Evolutionary conservation across 1,140 invertebrate species (phyloP), one percentile per base, ranked within the genome.

Genomic region (Pemphigus obesinymphae): DNA sequence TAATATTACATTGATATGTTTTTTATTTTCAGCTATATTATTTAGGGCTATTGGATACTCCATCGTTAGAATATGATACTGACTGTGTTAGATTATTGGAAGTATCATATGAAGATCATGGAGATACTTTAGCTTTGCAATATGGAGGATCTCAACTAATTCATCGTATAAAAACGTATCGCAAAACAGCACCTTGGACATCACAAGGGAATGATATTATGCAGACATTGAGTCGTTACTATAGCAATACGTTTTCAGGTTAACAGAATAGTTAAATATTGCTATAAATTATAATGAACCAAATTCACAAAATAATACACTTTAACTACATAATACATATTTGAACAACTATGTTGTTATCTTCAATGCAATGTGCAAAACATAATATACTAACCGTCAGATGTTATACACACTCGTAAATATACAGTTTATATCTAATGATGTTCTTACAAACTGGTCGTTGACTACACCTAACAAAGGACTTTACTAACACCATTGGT

Each of bases 71-170:
- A 85, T 98, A 97, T 88, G 97, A 99, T 86, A 96, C 96, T 6
- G 97, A 98, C 88, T 96, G 95, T 86, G 94, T 96, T 1, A 89
- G 97, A 83, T 94, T 99, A 90, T 88, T 99, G 37, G 97, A 99
- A 88, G 95, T 96, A 85, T 87, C 99, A 55, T 99, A 99, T 86
- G 98, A 99, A 88, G 97, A 99, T 88, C 97, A 99, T 87, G 98
- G 98, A 0, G 97, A 99, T 88, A 99, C 96, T 0, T 88, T 99
- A 83, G 98, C 98, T 5, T 87, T 99, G 61, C 98, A 99, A 86
- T 99, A 99, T 88, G 98, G 97, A 15, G 98, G 98, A 0, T 99
- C 97, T 1, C 97, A 99, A 87, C 88, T 99, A 29, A 98, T 99
- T 2, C 98, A 99, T 87, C 90, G 95, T 86, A 96, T 96, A 82